Conservation (phyloP, 2,113 vertebrate species). For the Oreochromis spilurus region DNA sequence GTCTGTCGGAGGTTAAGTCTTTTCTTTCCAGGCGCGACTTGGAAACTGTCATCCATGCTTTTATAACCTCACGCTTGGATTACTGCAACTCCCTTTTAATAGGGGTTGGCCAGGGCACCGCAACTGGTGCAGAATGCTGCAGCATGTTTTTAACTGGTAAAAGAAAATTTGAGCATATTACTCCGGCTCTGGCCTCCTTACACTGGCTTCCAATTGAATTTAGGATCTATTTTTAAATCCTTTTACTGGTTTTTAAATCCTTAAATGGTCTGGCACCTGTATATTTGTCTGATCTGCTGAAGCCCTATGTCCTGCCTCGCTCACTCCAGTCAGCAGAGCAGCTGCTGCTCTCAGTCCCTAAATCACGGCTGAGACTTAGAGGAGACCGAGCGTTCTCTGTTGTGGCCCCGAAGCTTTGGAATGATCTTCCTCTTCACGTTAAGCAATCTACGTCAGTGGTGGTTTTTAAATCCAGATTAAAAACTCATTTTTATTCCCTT, state of each 20-base stretch:
- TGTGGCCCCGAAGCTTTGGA: neutral
- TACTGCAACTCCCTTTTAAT: neutral
- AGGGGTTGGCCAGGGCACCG: rapidly evolving
- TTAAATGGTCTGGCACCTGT: neutral
- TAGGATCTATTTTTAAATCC: neutral
- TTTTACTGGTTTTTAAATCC: neutral
- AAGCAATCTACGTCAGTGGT: neutral
- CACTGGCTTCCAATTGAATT: neutral
- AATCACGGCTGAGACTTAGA: neutral
- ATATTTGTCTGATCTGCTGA: neutral
- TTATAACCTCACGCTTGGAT: neutral
- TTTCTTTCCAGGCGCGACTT: rapidly evolving
- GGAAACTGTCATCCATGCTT: neutral
- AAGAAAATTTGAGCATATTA: neutral
- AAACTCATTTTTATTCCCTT: neutral
- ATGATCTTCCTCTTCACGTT: neutral
- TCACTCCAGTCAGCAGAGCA: neutral
- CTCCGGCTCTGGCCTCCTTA: rapidly evolving
- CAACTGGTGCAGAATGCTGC: neutral
- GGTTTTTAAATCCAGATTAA: neutral
- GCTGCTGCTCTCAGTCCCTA: neutral
- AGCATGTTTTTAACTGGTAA: neutral
- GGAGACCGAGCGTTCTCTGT: rapidly evolving
- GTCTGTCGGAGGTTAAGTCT: neutral
- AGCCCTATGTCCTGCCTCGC: neutral